phyloP scores from a whole-genome alignment of 1,140 invertebrate species.

The Bombus turneri region DNA sequence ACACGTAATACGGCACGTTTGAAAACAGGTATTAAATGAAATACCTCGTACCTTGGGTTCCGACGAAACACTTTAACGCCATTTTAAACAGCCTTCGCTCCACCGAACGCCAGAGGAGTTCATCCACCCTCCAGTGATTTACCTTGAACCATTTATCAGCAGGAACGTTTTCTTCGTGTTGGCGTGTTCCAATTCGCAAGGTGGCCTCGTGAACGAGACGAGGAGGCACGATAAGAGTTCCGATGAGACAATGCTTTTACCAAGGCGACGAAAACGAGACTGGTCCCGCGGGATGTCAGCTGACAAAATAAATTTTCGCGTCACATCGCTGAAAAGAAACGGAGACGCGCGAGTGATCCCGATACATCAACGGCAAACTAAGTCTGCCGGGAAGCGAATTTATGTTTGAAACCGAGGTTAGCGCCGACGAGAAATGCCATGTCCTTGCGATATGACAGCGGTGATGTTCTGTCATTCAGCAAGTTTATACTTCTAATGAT shows the following conservation, averaged over 20 bases:
- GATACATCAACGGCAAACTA: not conserved
- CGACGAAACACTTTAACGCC: not conserved
- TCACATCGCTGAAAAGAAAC: constrained; percentile 9
- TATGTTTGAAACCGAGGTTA: not conserved
- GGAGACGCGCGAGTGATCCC: constrained; percentile 5
- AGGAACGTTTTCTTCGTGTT: not conserved
- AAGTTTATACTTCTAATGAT: not conserved
- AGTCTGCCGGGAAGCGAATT: not conserved
- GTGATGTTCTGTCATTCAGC: not conserved
- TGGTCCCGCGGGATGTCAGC: not conserved
- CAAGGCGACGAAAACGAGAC: not conserved
- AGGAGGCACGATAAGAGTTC: not conserved
- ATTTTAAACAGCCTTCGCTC: not conserved
- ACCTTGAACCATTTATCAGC: not conserved
- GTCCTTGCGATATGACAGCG: no score
- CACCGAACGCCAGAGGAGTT: not conserved
- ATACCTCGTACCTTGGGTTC: not conserved
- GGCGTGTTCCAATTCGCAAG: not conserved
- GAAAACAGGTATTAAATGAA: not conserved
- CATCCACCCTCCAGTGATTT: not conserved
- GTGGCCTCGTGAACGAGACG: not conserved
- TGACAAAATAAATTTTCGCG: constrained; percentile 28
- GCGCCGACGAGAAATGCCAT: not conserved
- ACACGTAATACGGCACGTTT: not conserved
- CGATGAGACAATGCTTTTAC: constrained; percentile 29